Evolutionary conservation across 2,113 vertebrate genomes (phyloP).

Genomic region (Scomber scombrus): DNA sequence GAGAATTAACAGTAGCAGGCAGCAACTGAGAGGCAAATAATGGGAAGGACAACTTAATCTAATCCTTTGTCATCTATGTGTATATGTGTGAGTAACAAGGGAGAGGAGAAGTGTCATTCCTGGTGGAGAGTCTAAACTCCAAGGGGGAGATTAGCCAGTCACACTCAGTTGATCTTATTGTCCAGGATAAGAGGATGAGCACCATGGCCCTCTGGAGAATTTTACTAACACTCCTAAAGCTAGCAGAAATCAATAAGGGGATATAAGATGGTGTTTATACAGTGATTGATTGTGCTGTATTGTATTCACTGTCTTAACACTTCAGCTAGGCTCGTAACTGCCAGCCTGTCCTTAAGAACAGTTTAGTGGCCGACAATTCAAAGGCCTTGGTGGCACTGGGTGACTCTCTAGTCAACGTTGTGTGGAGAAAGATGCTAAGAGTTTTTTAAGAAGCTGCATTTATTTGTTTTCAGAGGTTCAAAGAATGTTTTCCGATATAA

Average conservation of each 20-base stretch:
- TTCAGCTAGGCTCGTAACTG: conserved; percentile 27
- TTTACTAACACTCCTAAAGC: conserved; percentile 64
- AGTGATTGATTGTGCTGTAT: conserved; percentile 54
- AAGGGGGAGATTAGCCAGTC: conserved; percentile 74
- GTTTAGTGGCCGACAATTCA: conserved; percentile 22
- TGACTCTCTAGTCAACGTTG: background rate
- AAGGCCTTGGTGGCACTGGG: conserved; percentile 1
- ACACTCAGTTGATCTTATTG: conserved; percentile 78
- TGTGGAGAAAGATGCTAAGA: background rate
- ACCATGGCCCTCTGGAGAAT: conserved; percentile 66
- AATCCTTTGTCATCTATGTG: conserved; percentile 66
- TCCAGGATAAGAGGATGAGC: conserved; percentile 79
- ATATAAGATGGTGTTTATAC: conserved; percentile 54
- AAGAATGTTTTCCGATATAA: background rate
- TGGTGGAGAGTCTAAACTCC: conserved; percentile 66
- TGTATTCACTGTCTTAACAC: conserved; percentile 38
- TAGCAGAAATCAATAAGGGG: conserved; percentile 74
- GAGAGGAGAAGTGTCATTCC: conserved; percentile 59
- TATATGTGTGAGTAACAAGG: conserved; percentile 51
- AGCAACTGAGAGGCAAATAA: conserved; percentile 37
- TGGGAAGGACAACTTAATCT: conserved; percentile 55
- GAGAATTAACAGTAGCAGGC: conserved; percentile 41
- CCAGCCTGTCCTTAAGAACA: conserved; percentile 10
- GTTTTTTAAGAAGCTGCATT: background rate
- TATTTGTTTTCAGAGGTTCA: conserved; percentile 9